Evolutionary conservation across 2,113 vertebrate genomes (phyloP).

Genomic region (Falcunculus frontatus): DNA sequence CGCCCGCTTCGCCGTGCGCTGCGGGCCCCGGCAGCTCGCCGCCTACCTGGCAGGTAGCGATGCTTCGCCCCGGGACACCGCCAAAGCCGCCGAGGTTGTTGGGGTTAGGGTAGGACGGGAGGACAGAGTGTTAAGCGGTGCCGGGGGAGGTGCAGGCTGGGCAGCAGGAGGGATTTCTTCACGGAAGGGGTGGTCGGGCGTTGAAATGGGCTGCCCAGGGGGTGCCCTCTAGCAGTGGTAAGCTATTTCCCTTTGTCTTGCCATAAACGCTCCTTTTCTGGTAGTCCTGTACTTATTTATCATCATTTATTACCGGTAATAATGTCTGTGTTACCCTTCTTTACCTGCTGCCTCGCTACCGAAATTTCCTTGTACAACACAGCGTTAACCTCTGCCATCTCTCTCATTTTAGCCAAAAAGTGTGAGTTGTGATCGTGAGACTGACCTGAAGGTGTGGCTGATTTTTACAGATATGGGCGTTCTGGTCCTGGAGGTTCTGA

Average conservation of each 20-base stretch:
- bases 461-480: slow-evolving; percentile 86
- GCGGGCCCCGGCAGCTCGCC: slow-evolving; percentile 87
- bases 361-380: rapidly evolving
- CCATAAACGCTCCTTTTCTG: background rate
- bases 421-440: rapidly evolving
- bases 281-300: background rate
- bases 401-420: background rate
- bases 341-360: background rate
- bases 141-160: rapidly evolving
- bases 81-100: rapidly evolving
- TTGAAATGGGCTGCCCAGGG: background rate
- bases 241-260: rapidly evolving
- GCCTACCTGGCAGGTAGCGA: slow-evolving; percentile 87
- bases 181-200: background rate
- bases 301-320: rapidly evolving
- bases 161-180: rapidly evolving
- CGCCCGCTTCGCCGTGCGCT: slow-evolving; percentile 83
- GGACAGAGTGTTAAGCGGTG: rapidly evolving
- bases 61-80: rapidly evolving
- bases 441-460: background rate
- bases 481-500: slow-evolving; percentile 86
- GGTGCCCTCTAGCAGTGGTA: rapidly evolving
- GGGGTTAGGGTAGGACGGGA: rapidly evolving
- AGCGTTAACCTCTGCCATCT: rapidly evolving
- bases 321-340: background rate